These are phyloP conservation scores for Marisa cornuarietis DNA, from an alignment of 1,140 invertebrate genomes.

Conservation along the genomic window DNA sequence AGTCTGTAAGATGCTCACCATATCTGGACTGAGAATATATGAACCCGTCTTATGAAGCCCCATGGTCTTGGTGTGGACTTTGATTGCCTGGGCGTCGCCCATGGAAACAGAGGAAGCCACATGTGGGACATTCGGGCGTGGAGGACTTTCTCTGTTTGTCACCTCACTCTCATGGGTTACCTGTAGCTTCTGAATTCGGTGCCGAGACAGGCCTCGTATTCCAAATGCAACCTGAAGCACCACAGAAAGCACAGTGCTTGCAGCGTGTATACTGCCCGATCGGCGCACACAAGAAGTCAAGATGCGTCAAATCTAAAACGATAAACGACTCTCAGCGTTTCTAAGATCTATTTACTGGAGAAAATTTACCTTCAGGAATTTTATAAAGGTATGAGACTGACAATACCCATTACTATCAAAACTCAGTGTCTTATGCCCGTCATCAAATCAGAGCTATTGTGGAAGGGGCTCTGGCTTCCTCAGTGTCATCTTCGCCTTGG, in stretches of 20 bases:
- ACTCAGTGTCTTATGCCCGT: no score
- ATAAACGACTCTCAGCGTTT: no score
- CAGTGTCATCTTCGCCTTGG: no score
- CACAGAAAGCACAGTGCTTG: slow-evolving; percentile 10
- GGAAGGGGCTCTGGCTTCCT: no score
- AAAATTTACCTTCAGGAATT: no score
- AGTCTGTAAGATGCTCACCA: slow-evolving; percentile 26
- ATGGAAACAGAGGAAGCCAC: slow-evolving; percentile 30
- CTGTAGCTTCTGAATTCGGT: slow-evolving; percentile 90
- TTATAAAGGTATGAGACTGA: no score
- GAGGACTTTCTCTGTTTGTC: slow-evolving; percentile 67
- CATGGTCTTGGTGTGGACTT: slow-evolving; percentile 29
- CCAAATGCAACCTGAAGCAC: slow-evolving; percentile 79
- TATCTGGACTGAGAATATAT: slow-evolving; percentile 33
- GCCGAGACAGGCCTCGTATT: slow-evolving; percentile 88
- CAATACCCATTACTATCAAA: no score
- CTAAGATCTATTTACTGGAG: no score
- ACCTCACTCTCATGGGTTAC: slow-evolving; percentile 91
- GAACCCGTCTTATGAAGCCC: slow-evolving; percentile 28
- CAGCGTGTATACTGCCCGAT: no score
- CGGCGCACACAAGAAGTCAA: no score
- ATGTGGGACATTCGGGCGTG: slow-evolving; percentile 14
- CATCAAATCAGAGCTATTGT: no score
- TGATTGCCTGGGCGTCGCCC: background rate
- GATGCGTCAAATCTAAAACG: no score